Evolutionary conservation across 2,797 vertebrate species (phyloP).

Genomic region (Pogonophryne albipinna): DNA sequence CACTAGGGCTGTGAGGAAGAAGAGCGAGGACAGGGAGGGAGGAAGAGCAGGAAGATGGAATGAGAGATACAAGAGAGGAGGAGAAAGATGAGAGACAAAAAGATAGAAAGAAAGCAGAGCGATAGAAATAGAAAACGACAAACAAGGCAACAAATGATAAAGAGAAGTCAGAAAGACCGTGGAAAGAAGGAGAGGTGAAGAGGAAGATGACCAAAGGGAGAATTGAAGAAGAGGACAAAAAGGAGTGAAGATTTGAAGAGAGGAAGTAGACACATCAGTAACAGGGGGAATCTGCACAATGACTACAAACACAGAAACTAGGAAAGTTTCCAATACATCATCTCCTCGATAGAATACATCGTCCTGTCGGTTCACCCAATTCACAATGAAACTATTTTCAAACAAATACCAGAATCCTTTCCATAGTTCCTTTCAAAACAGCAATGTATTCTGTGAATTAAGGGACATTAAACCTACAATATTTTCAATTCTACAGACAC

Average conservation of each 20-base stretch:
- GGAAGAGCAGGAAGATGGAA: not conserved
- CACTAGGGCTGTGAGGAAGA: conserved; percentile 85
- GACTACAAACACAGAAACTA: conserved; percentile 1
- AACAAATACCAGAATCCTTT: not conserved
- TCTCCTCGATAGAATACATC: too few species aligned
- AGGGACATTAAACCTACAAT: not conserved
- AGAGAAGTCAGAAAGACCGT: not conserved
- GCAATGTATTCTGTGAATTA: not conserved
- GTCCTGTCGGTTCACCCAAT: conserved; percentile 2
- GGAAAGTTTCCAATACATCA: not conserved
- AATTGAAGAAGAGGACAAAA: not conserved
- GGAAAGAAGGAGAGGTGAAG: not conserved
- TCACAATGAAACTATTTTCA: not conserved
- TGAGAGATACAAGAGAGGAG: not conserved
- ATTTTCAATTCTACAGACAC: not conserved
- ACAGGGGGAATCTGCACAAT: not conserved
- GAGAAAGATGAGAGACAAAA: not conserved
- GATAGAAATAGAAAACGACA: not conserved
- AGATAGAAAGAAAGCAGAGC: not conserved
- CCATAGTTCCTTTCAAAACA: not conserved
- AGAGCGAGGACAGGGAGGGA: not conserved
- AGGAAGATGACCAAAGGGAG: not conserved
- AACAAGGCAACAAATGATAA: not conserved
- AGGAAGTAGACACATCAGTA: not conserved
- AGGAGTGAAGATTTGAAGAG: not conserved